These are phyloP conservation scores for Neocrepidodera transversa DNA, from an alignment of 2,888 invertebrate species.

Conservation along the genomic window DNA sequence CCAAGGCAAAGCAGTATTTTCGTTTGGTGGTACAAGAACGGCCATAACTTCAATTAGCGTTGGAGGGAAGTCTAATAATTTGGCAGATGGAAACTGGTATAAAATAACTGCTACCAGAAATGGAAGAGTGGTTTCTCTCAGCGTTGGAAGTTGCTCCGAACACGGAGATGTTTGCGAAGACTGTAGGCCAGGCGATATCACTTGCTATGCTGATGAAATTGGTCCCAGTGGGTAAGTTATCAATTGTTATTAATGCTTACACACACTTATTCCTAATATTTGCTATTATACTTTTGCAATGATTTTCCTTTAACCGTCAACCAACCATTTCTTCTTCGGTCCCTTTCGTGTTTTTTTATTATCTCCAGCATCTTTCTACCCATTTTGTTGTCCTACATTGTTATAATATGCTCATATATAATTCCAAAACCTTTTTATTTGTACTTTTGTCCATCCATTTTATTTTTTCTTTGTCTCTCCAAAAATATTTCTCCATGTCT, in stretches of 20 bases:
- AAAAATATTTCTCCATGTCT: no score
- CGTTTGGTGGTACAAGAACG: constrained; percentile 88
- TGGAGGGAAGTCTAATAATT: constrained; percentile 67
- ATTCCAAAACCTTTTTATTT: no score
- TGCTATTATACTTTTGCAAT: neutral
- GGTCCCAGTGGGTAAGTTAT: constrained; percentile 88
- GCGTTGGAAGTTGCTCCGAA: constrained; percentile 81
- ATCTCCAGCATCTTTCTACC: no score
- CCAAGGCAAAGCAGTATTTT: constrained; percentile 84
- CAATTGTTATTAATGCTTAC: no score
- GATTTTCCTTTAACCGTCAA: neutral
- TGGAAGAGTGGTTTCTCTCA: constrained; percentile 85
- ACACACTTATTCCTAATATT: neutral
- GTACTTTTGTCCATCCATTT: no score
- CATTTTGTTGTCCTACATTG: no score
- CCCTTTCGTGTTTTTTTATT: no score
- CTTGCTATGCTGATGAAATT: constrained; percentile 85
- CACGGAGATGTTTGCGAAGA: constrained; percentile 88
- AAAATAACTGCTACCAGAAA: constrained; percentile 91
- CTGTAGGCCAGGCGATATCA: constrained; percentile 81
- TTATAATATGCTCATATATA: no score
- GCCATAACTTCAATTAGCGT: constrained; percentile 84
- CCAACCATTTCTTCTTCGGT: no score
- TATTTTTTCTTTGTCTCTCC: no score
- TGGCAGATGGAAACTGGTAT: constrained; percentile 90